Conservation (phyloP, 2,113 vertebrate genomes). For the Shinisaurus crocodilurus region DNA sequence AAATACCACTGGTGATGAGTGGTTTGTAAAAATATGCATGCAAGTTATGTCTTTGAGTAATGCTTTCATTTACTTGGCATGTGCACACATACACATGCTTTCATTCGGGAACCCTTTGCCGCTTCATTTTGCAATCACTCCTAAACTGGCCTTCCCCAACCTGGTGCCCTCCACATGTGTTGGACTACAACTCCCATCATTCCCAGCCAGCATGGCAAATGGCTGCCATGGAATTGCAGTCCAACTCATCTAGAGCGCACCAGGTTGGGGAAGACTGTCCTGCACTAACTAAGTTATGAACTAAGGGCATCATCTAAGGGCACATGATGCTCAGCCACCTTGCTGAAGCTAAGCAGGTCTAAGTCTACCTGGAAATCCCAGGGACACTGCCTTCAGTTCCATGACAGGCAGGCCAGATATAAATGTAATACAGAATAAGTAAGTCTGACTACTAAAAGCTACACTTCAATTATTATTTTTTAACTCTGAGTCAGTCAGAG, state of each 20-base stretch:
- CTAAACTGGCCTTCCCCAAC: too few relatives aligned
- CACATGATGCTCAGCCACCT: not conserved
- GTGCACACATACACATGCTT: not conserved
- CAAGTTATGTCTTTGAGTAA: not conserved
- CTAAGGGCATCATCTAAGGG: not conserved
- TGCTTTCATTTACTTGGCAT: not conserved
- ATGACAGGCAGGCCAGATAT: not conserved
- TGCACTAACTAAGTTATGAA: not conserved
- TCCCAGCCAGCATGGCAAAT: too few relatives aligned
- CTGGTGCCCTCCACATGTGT: too few relatives aligned
- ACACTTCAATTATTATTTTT: not conserved
- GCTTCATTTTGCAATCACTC: not conserved
- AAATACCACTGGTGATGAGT: not conserved
- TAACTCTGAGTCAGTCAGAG: not conserved
- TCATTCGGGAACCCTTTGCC: not conserved
- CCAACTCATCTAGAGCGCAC: too few relatives aligned
- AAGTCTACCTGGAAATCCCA: not conserved
- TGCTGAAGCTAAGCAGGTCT: not conserved
- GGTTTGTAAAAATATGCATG: not conserved
- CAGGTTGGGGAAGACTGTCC: too few relatives aligned
- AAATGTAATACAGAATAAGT: not conserved
- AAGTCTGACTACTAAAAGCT: not conserved
- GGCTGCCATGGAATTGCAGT: too few relatives aligned
- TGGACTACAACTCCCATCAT: too few relatives aligned
- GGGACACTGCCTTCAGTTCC: not conserved